phyloP scores from a whole-genome alignment of 2,888 invertebrate genomes.

The Cataglyphis albicans region DNA sequence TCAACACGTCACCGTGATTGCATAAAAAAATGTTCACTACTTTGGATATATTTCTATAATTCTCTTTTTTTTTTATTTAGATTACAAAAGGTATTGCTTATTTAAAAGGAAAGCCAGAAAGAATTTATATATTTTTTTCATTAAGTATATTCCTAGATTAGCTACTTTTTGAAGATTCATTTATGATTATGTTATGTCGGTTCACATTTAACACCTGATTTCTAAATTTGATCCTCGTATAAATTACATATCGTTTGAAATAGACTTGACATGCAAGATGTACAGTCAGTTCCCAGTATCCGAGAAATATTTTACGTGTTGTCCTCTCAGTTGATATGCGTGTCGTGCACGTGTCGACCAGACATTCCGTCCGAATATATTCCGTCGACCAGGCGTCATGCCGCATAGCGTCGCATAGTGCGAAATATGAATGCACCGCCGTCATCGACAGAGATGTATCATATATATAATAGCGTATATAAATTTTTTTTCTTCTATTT shows the following conservation, averaged over 20 bases:
- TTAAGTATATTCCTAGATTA: not conserved
- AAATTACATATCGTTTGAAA: slow-evolving; percentile 10
- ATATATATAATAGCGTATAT: not conserved
- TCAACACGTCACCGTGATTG: not conserved
- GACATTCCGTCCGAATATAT: slow-evolving; percentile 17
- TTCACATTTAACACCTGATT: not conserved
- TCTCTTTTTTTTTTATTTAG: not conserved
- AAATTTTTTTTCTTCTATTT: not conserved
- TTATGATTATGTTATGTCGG: too few species aligned
- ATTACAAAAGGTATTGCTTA: not conserved
- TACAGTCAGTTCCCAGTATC: not conserved
- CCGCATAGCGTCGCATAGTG: slow-evolving; percentile 32
- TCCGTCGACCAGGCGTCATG: slow-evolving; percentile 17
- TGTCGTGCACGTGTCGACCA: slow-evolving; percentile 27
- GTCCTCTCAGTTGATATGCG: not conserved
- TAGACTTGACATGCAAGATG: not conserved
- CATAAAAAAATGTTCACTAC: not conserved
- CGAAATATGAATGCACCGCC: not conserved
- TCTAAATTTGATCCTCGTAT: not conserved
- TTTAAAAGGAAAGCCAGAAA: not conserved
- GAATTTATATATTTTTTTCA: not conserved
- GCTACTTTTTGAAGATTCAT: not conserved
- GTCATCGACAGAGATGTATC: not conserved
- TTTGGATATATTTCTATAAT: not conserved
- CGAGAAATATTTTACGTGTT: slow-evolving; percentile 31